Conservation (phyloP, 2,888 invertebrate species). For the Parapristionchus giblindavisi region DNA sequence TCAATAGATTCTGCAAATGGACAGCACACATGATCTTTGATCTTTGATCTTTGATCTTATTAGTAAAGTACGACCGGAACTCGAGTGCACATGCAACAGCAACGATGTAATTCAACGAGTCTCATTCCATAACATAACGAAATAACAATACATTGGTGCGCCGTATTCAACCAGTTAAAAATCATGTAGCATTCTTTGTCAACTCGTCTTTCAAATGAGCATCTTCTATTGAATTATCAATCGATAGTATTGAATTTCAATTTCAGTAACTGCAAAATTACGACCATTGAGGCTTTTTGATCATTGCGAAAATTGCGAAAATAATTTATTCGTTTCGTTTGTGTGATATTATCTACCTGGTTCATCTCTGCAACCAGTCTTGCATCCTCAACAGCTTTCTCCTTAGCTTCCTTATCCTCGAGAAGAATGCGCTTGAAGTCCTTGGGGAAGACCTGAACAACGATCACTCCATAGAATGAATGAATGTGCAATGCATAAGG, state of each 20-base stretch:
- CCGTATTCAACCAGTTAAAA: too few relatives aligned
- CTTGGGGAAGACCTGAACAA: conserved; percentile 84
- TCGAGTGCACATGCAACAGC: not conserved
- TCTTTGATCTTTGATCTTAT: not conserved
- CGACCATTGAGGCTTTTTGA: too few relatives aligned
- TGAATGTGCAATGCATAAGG: not conserved
- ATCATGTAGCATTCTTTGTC: too few relatives aligned
- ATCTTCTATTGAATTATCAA: too few relatives aligned
- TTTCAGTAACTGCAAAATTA: too few relatives aligned
- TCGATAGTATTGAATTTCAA: too few relatives aligned
- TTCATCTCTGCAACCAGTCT: conserved; percentile 76
- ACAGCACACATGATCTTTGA: not conserved
- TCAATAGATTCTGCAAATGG: conserved; percentile 23
- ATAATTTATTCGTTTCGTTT: not conserved
- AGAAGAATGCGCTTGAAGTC: conserved; percentile 92
- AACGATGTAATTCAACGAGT: not conserved
- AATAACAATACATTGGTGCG: too few relatives aligned
- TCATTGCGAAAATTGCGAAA: too few relatives aligned
- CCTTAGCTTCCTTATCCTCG: conserved; percentile 73
- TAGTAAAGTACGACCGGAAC: not conserved
- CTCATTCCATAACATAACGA: too few relatives aligned
- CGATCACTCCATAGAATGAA: not conserved
- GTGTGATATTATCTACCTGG: not conserved
- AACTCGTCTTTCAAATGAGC: too few relatives aligned
- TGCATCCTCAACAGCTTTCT: conserved; percentile 74